Conservation (phyloP, 2,888 invertebrate genomes). For the Dolomedes plantarius region DNA sequence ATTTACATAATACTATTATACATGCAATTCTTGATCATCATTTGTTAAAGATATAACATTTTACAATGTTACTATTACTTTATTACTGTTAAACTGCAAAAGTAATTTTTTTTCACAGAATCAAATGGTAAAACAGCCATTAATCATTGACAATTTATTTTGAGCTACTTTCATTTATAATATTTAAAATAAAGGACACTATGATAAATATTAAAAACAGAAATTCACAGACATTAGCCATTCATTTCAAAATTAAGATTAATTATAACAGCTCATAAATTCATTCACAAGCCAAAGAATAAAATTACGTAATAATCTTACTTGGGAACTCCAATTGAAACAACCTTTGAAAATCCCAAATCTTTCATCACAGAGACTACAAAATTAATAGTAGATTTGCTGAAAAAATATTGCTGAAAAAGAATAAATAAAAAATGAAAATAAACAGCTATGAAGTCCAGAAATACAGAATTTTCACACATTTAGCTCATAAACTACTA, state of each 20-base stretch:
- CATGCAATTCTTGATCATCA: no score
- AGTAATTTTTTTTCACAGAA: no score
- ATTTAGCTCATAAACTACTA: background rate
- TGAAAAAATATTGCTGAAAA: slow-evolving; percentile 82
- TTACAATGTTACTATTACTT: no score
- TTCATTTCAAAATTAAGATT: background rate
- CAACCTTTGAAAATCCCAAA: slow-evolving; percentile 78
- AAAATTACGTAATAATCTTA: slow-evolving; percentile 13
- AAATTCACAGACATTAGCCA: no score
- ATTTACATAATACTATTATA: no score
- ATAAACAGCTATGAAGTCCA: background rate
- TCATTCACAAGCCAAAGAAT: slow-evolving; percentile 8
- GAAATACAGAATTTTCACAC: slow-evolving; percentile 80
- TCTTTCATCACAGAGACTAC: slow-evolving; percentile 78
- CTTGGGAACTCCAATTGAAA: slow-evolving; percentile 92
- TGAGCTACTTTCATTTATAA: no score
- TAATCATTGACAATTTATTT: no score
- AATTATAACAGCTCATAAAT: background rate
- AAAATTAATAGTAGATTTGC: slow-evolving; percentile 82
- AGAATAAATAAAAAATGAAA: slow-evolving; percentile 23
- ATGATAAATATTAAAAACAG: background rate
- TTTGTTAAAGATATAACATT: no score
- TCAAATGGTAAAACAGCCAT: no score
- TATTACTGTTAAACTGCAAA: no score
- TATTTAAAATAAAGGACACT: no score